Evolutionary conservation across 2,888 invertebrate genomes (phyloP).

Genomic region (Hoplodrina blanda): DNA sequence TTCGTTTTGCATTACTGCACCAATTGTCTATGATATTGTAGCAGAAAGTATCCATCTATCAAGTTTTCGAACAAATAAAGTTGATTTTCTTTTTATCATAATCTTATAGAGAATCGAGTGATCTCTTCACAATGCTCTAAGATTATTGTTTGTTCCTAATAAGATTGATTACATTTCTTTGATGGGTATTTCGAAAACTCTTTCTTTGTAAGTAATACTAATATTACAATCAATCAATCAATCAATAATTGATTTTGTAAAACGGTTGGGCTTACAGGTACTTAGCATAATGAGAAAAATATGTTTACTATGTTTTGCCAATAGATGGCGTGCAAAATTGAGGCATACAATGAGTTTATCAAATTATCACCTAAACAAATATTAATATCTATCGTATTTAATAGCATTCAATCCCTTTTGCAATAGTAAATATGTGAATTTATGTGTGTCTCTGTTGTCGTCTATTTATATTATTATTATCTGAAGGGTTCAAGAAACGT

Average conservation of each 20-base stretch:
- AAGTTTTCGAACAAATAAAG: constrained; percentile 1
- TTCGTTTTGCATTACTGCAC: constrained; percentile 31
- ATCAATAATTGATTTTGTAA: neutral
- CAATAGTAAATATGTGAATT: neutral
- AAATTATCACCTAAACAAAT: too few species aligned
- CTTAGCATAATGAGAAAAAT: too few species aligned
- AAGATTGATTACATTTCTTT: neutral
- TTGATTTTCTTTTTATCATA: constrained; percentile 1
- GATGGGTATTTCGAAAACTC: neutral
- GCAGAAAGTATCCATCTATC: constrained; percentile 10
- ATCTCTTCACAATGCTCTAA: neutral
- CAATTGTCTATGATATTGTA: constrained; percentile 16
- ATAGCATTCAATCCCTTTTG: constrained; percentile 9
- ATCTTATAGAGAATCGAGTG: neutral
- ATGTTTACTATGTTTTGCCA: too few species aligned
- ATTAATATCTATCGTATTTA: neutral
- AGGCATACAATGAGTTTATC: too few species aligned
- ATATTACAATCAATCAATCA: neutral
- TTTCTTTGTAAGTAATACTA: neutral
- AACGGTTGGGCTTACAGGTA: too few species aligned
- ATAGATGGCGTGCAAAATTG: too few species aligned
- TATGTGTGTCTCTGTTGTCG: constrained; percentile 14
- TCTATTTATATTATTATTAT: constrained; percentile 50
- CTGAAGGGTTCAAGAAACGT: constrained; percentile 50
- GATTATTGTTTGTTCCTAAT: neutral